Evolutionary conservation across 2,888 invertebrate genomes (phyloP), one percentile per base, ranked within the genome.

Genomic region (Ophion ellenae): DNA sequence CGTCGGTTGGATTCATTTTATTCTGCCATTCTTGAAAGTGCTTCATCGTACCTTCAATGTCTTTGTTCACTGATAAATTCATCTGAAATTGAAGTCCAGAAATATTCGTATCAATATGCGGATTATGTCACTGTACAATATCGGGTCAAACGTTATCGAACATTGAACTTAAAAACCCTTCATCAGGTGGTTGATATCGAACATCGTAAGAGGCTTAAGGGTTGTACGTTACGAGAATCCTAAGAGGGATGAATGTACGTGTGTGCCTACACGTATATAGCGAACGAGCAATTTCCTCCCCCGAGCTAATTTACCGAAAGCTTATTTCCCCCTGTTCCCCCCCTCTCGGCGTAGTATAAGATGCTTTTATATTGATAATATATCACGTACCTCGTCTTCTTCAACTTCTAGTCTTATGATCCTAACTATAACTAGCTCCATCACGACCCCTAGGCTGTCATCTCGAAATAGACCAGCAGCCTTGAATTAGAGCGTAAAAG

Each of bases 1-100:
- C 95, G 84, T 95, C 94, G 61, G 93, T 93, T 2, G 95, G 95
- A 90, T 96, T 95, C 76, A 95, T 94, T 81, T 90, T 91, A 77
- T 94, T 92, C 89, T 96, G 96, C 95, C 95, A 96, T 80, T 94
- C 93, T 90, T 95, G 95, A 91, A 96, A 96, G 90, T 94, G 94
- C 81, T 94, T 93, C 84, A 96, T 91, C 6, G 95, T 95, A 87
- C 94, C 93, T 83, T 95, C 94, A 3, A 95, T 95, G 89, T 95
- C 94, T 85, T 94, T 94, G 79, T 91, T 94, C 70, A 93, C 87
- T 66, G 92, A 91, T 47, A 94, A 89, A 79, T 94, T 94, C 90
- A 94, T 90, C 93, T 94, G 87, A 20, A 73, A 80, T 47, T 14
- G 11, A n/a, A 63, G 20, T 53, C 14, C 6, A 47, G 2, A 61